Evolutionary conservation across 2,113 vertebrate genomes (phyloP), one percentile per base, ranked within the genome.

Genomic region (Neodontobutis hainanensis): DNA sequence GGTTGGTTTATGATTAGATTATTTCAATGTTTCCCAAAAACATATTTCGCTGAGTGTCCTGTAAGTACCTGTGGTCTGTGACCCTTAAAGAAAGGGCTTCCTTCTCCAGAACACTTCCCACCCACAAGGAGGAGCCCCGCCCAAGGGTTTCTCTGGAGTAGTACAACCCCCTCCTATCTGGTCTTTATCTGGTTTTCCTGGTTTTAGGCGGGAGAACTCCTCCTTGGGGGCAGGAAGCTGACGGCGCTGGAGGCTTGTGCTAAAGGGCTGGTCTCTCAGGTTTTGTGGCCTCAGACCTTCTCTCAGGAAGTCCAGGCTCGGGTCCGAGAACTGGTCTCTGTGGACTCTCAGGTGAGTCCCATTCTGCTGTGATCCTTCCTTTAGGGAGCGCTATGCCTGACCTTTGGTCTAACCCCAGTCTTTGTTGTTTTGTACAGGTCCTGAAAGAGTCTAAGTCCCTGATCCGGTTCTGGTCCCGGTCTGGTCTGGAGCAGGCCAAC

Each of bases 261-360:
- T 75, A 99, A 98, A 85, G 97, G 97, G 68, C 86, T 99, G 81
- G 96, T 99, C 35, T 99, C 97, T 8, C 97, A 99, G 91, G 97
- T 99, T 65, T 94, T 99, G 43, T 99, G 97, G 97, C 96, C 97
- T 0, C 96, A 93, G 70, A 98, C 97, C 3, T 99, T 99, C 90
- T 95, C 93, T 51, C 97, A 99, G 88, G 97, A 99, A 92, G 97
- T 99, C 64, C 96, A 96, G 95, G 92, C 95, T 83, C 93, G 97
- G 61, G 94, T 99, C 87, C 96, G 94, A 89, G 97, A 99, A 85
- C 95, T 99, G 73, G 95, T 95, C 67, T 87, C 92, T 0, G 98
- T 96, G 51, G 95, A 98, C 87, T 93, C 95, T 8, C 90, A 94
- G 85, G 97, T 99, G 91, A 87, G 95, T 95, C 45, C 10, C 3